phyloP scores from a whole-genome alignment of 1,140 invertebrate species.

The Planococcus citri region DNA sequence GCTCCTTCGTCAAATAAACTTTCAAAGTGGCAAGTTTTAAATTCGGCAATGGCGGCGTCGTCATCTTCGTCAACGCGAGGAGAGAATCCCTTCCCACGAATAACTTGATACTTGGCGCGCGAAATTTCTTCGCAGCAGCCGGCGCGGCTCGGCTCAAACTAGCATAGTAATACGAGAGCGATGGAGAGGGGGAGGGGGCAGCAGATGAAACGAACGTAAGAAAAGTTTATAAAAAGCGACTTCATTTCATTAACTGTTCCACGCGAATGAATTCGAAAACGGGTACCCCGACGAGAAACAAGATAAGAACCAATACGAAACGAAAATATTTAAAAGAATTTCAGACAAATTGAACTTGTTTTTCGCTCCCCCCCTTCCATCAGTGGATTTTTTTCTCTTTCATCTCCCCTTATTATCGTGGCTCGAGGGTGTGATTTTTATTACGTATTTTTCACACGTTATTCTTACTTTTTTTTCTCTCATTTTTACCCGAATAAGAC shows the following conservation, averaged over 20 bases:
- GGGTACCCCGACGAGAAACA: background rate
- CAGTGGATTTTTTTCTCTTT: background rate
- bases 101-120: background rate
- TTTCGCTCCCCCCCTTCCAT: background rate
- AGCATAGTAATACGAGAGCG: too few species aligned
- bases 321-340: constrained; percentile 14
- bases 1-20: background rate
- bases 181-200: too few species aligned
- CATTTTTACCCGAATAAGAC: background rate
- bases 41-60: background rate
- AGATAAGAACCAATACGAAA: constrained; percentile 18
- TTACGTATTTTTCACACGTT: constrained; percentile 2
- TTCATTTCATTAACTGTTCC: constrained; percentile 7
- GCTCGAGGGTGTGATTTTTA: too few species aligned
- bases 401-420: background rate
- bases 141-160: too few species aligned
- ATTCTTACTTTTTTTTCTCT: constrained; percentile 10
- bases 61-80: background rate
- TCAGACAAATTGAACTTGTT: constrained; percentile 6
- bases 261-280: background rate
- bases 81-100: background rate
- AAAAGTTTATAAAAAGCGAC: background rate
- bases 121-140: too few species aligned
- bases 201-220: background rate
- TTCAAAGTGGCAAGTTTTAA: constrained; percentile 3